A percentile compares a stretch with the other conserved stretches of the same genome.
Conservation (phyloP, 2,113 vertebrate species). For the Elachura formosa region DNA sequence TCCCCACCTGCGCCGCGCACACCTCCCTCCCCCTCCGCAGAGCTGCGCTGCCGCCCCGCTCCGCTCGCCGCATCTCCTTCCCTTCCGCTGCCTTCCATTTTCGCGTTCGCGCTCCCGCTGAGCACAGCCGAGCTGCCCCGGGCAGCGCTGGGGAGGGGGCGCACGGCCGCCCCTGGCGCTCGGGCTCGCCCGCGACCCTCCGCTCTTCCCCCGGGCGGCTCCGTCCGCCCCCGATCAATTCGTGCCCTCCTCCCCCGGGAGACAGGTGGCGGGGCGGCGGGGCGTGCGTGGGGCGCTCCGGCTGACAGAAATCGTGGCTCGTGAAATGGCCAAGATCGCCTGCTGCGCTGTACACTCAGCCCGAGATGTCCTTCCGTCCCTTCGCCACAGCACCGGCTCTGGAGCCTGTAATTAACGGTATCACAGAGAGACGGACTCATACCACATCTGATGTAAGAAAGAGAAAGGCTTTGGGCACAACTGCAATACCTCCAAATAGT, state of each 20-base stretch:
- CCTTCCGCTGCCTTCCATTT: not conserved
- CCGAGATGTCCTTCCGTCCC: not conserved
- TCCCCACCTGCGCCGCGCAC: not conserved
- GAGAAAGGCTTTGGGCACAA: not conserved
- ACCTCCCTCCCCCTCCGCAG: not conserved
- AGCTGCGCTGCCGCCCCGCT: not conserved
- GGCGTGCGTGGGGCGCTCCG: not conserved
- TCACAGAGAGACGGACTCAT: not conserved
- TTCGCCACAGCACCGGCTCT: not conserved
- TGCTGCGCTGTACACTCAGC: not conserved
- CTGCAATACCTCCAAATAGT: not conserved
- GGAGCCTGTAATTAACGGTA: not conserved
- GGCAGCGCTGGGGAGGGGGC: not conserved
- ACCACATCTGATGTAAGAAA: not conserved
- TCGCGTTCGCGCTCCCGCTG: not conserved
- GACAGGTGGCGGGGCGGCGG: not conserved
- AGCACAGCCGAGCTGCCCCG: not conserved
- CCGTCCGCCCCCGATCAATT: not conserved
- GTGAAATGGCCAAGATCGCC: not conserved
- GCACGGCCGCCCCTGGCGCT: not conserved
- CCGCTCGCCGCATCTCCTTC: not conserved
- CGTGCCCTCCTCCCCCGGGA: not conserved
- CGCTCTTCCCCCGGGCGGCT: not conserved
- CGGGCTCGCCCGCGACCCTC: not conserved
- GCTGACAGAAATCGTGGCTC: not conserved